These are phyloP conservation scores for Pygoscelis adeliae DNA, from an alignment of 2,113 vertebrate species.

Conservation along the genomic window DNA sequence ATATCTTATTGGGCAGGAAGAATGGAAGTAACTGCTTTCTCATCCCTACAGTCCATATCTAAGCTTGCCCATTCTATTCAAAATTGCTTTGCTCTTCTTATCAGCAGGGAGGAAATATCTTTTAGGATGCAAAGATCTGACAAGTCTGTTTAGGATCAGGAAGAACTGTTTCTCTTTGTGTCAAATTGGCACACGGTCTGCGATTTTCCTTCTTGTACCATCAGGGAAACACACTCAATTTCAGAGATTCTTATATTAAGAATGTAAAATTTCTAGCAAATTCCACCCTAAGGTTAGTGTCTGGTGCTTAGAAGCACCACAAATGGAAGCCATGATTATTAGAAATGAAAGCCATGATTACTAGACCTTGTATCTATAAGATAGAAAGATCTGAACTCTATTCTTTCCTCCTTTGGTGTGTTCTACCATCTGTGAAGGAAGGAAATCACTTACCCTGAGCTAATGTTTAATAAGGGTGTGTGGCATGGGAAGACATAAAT, in stretches of 20 bases:
- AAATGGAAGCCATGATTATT: background rate
- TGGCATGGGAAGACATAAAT: background rate
- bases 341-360: background rate
- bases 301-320: background rate
- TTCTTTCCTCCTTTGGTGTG: background rate
- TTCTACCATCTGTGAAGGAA: background rate
- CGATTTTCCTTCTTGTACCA: background rate
- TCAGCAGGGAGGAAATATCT: background rate
- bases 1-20: background rate
- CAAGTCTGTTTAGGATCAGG: background rate
- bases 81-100: background rate
- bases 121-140: background rate
- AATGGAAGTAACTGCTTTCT: background rate
- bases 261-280: background rate
- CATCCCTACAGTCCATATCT: background rate
- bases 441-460: background rate
- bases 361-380: background rate
- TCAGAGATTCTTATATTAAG: background rate
- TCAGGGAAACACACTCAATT: background rate
- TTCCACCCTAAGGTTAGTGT: background rate
- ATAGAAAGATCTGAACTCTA: background rate
- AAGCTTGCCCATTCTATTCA: background rate
- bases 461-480: background rate
- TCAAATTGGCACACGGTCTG: background rate
- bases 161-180: background rate